A percentile compares a stretch with the other conserved stretches of the same genome.
Conservation (phyloP, 2,888 invertebrate genomes). For the Diachrysia chrysitis region DNA sequence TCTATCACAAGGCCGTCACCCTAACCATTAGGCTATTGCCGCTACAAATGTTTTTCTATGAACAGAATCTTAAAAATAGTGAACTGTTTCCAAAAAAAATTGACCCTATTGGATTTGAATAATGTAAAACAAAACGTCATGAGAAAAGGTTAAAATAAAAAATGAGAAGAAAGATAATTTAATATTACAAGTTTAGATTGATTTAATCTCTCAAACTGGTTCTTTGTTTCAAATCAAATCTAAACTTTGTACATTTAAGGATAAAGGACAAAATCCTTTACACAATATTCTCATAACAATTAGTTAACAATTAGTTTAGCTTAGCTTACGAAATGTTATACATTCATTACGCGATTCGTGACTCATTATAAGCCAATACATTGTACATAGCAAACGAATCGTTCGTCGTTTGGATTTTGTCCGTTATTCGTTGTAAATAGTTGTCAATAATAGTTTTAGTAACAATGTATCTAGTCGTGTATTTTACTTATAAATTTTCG, state of each 20-base stretch:
- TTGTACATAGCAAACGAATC: slow-evolving; percentile 32
- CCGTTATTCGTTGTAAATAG: slow-evolving; percentile 47
- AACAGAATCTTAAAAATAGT: too few species aligned
- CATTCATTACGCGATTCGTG: slow-evolving; percentile 8
- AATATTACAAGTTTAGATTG: background rate
- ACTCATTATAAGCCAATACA: slow-evolving; percentile 6
- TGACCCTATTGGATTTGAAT: background rate
- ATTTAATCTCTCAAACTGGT: background rate
- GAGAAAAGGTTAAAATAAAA: too few species aligned
- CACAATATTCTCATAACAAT: slow-evolving; percentile 14
- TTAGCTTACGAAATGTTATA: slow-evolving; percentile 18
- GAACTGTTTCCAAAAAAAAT: too few species aligned
- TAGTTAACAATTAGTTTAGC: slow-evolving; percentile 29
- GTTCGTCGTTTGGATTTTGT: slow-evolving; percentile 22
- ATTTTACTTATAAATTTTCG: slow-evolving; percentile 35
- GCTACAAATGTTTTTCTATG: too few species aligned
- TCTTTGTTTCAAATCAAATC: background rate
- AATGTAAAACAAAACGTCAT: background rate
- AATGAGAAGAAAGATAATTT: background rate
- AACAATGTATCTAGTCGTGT: slow-evolving; percentile 39
- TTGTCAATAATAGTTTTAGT: slow-evolving; percentile 37
- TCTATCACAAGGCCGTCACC: too few species aligned
- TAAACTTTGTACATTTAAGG: background rate
- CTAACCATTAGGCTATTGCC: too few species aligned
- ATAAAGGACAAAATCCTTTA: slow-evolving; percentile 17